A percentile compares a stretch with the other conserved stretches of the same genome.
Evolutionary conservation across 2,797 vertebrate genomes (phyloP).

Genomic region (Sebastes minor): DNA sequence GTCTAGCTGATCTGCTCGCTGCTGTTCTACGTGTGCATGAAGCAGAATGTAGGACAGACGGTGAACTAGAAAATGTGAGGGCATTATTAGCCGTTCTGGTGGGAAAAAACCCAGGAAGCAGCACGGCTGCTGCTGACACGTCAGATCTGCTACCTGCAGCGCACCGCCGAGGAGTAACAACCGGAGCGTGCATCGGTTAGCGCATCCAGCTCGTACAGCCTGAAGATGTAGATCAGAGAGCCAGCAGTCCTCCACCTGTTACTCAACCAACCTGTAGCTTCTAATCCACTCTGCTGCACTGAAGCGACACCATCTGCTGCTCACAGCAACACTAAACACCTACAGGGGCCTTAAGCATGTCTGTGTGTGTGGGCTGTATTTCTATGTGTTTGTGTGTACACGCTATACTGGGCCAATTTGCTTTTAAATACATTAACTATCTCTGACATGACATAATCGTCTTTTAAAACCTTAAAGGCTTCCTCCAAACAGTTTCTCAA

Average conservation of each 20-base stretch:
- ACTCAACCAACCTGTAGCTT: constrained; percentile 1
- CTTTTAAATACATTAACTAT: not conserved
- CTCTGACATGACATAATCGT: not conserved
- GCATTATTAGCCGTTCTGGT: not conserved
- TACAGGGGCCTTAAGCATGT: not conserved
- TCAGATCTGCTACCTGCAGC: not conserved
- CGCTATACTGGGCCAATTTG: not conserved
- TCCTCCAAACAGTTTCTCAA: no score
- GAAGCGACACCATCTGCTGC: not conserved
- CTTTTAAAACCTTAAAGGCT: not conserved
- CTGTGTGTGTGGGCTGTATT: not conserved
- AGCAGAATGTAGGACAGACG: not conserved
- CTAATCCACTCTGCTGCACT: not conserved
- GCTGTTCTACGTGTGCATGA: not conserved
- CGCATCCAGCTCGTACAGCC: not conserved
- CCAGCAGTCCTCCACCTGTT: not conserved
- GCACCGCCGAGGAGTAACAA: not conserved
- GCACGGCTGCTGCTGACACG: not conserved
- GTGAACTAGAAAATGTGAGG: not conserved
- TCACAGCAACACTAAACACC: not conserved
- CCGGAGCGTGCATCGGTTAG: not conserved
- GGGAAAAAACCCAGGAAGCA: not conserved
- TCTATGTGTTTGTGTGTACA: not conserved
- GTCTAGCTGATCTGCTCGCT: not conserved
- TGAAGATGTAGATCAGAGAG: not conserved